Conservation (phyloP, 1,140 invertebrate genomes). For the silkworm (Bombyx mori) region ASM3026992v2 NC_085125.1:6235001-6235500, state of each 20-base stretch:
- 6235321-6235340: conserved; percentile 56
- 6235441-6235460: neutral
- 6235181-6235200: conserved; percentile 65
- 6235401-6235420: conserved; percentile 25
- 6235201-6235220: conserved; percentile 67
- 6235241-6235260: conserved; percentile 64
- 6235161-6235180: conserved; percentile 20
- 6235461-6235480: neutral
- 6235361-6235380: conserved; percentile 8
- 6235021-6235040: too few species aligned
- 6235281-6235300: conserved; percentile 63
- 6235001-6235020: too few species aligned
- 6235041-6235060: too few species aligned
- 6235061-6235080: too few species aligned
- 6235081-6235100: too few species aligned
- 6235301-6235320: conserved; percentile 54
- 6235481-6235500: too few species aligned
- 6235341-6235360: conserved; percentile 20
- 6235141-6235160: neutral
- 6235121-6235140: neutral
- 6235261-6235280: conserved; percentile 64
- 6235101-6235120: too few species aligned
- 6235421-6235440: neutral
- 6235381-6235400: conserved; percentile 32
- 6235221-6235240: conserved; percentile 58